Base-by-base conservation (phyloP, 1,140 invertebrate genomes). In the Drosophila tsacasi region DNA sequence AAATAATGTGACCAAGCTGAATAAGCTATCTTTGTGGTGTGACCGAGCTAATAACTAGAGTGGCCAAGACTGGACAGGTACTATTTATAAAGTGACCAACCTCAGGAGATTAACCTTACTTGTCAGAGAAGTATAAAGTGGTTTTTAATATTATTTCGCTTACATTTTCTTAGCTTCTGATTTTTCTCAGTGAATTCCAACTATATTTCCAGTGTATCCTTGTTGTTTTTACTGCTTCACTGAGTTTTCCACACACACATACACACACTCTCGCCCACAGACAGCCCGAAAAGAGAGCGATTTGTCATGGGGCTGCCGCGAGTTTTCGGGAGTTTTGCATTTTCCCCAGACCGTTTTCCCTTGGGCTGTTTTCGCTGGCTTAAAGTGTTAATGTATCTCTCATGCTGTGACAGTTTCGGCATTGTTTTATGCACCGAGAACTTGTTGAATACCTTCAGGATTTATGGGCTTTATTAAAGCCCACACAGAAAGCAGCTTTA, bases 341-440 rank as follows among this genome's bases (percentile, higher is more conserved):
- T 75, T 71, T 52, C 66, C 67, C 65, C 71, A 62, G 39, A 61
- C 69, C n/a, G 57, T 68, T 46, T 27, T 42, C 63, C 74, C 63
- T 35, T 40, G 40, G 58, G 76, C 58, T 52, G 58, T 58, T 72
- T 61, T 71, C 49, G 47, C 54, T 68, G 67, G 65, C 62, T 83
- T 78, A 83, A 64, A 68, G 80, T 83, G 81, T 77, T 84, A 84
- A 84, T 84, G 81, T 73, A 62, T 68, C 47, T 77, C 40, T 47
- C 47, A 55, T 66, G 59, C 59, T 69, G 46, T 57, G 39, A 47
- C 57, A 58, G 65, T 54, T 59, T 76, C 39, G 74, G 54, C 74
- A 76, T 76, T 76, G 72, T 76, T 50, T 50, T 83, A 65, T 78
- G 79, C 61, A 50, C 55, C 59, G 58, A 23, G 65, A 79, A 83